A percentile compares a stretch with the other conserved stretches of the same genome.
Evolutionary conservation across 2,797 vertebrate genomes (phyloP).

Genomic region (Spinus olivaceus): DNA sequence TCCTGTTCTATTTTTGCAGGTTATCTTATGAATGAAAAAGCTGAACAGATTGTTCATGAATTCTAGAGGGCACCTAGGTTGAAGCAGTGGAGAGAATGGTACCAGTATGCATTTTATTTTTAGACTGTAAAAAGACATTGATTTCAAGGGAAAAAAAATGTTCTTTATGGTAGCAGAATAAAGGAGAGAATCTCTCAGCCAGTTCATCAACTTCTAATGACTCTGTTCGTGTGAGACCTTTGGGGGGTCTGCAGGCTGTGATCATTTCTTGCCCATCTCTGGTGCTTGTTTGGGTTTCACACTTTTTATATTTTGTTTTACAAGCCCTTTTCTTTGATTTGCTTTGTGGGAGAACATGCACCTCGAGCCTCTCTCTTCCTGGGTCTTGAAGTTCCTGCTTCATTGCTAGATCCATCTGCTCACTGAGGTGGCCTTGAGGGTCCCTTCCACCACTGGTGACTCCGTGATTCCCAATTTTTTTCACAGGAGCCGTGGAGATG

Average conservation of each 20-base stretch:
- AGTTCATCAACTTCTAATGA: background rate
- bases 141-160: constrained; percentile 71
- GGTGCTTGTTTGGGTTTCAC: background rate
- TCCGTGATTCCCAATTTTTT: background rate
- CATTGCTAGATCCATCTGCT: background rate
- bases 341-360: background rate
- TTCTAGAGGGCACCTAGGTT: constrained; percentile 49
- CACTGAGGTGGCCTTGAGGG: background rate
- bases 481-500: constrained; percentile 83
- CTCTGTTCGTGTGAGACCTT: background rate
- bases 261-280: background rate
- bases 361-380: background rate
- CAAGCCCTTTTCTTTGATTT: background rate
- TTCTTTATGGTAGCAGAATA: constrained; percentile 37
- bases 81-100: constrained; percentile 48
- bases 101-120: constrained; percentile 77
- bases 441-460: background rate
- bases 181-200: background rate
- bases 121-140: constrained; percentile 76
- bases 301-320: background rate
- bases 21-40: constrained; percentile 52
- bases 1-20: constrained; percentile 47
- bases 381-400: background rate
- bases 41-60: constrained; percentile 47
- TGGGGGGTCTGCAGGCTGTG: background rate